phyloP scores from a whole-genome alignment of 2,797 vertebrate genomes.

The Scolopax rusticola region DNA sequence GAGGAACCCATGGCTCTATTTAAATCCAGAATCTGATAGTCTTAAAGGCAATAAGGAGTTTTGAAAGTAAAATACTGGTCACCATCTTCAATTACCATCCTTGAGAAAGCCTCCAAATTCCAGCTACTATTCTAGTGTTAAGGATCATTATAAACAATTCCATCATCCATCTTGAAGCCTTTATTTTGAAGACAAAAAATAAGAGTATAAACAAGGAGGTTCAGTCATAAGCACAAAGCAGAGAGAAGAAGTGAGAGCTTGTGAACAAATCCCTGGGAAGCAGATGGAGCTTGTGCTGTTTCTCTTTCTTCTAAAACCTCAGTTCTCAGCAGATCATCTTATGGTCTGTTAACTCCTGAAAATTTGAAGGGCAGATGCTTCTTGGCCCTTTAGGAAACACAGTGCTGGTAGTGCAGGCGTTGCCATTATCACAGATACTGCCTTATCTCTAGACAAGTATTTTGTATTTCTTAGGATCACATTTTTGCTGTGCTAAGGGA shows the following conservation, averaged over 20 bases:
- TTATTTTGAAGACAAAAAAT: background rate
- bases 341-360: background rate
- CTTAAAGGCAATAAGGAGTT: background rate
- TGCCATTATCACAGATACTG: background rate
- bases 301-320: constrained; percentile 40
- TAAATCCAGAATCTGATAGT: background rate
- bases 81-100: background rate
- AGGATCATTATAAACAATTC: background rate
- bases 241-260: background rate
- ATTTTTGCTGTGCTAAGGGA: background rate
- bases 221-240: constrained; percentile 10
- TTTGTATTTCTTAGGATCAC: background rate
- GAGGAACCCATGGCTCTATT: background rate
- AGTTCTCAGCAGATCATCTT: constrained; percentile 19
- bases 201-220: constrained; percentile 5
- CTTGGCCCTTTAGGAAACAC: background rate
- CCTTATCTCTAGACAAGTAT: background rate
- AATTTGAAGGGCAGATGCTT: constrained; percentile 24
- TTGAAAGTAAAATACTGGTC: background rate
- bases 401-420: background rate
- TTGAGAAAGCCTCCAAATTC: background rate
- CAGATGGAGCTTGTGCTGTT: constrained; percentile 33
- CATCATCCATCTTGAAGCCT: background rate
- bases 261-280: constrained; percentile 32
- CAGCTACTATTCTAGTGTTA: background rate